Evolutionary conservation across 2,888 invertebrate species (phyloP).

Genomic region (Thelaira solivaga): DNA sequence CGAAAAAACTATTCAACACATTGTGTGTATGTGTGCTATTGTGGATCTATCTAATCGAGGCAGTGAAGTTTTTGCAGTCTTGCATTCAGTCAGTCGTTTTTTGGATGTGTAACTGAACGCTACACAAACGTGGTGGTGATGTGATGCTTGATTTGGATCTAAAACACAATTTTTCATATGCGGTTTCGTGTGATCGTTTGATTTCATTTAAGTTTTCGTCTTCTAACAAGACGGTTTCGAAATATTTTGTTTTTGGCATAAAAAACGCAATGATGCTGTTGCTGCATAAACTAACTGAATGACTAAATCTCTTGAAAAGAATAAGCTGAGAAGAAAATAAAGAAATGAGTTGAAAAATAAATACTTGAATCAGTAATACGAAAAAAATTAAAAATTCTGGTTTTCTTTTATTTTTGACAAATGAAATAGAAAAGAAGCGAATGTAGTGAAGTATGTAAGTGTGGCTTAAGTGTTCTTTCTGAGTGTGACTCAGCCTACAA

Average conservation of each 20-base stretch:
- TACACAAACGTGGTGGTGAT: conserved; percentile 55
- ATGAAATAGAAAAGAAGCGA: conserved; percentile 34
- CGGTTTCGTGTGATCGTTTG: conserved; percentile 45
- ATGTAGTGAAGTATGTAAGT: conserved; percentile 8
- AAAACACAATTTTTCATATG: conserved; percentile 8
- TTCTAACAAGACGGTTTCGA: conserved; percentile 47
- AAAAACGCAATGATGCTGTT: conserved; percentile 29
- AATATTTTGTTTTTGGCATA: conserved; percentile 13
- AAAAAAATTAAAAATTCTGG: conserved; percentile 37
- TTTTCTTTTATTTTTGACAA: conserved; percentile 24
- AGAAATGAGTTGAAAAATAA: conserved; percentile 24
- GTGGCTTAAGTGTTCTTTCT: conserved; percentile 18
- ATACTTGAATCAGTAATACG: conserved; percentile 1
- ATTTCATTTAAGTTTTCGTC: conserved; percentile 19
- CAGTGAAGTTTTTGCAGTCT: conserved; percentile 44
- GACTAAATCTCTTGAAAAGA: conserved; percentile 31
- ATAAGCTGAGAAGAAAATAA: neutral
- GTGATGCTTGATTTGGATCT: conserved; percentile 42
- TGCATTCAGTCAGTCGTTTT: conserved; percentile 64
- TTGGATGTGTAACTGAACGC: conserved; percentile 63
- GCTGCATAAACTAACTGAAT: conserved; percentile 10
- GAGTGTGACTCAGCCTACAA: conserved; percentile 56
- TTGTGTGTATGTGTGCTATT: conserved; percentile 30
- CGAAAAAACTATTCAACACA: conserved; percentile 6
- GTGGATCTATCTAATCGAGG: conserved; percentile 40